These are phyloP conservation scores for Ormyrus nitidulus DNA, from an alignment of 2,888 invertebrate species.

Conservation along the genomic window DNA sequence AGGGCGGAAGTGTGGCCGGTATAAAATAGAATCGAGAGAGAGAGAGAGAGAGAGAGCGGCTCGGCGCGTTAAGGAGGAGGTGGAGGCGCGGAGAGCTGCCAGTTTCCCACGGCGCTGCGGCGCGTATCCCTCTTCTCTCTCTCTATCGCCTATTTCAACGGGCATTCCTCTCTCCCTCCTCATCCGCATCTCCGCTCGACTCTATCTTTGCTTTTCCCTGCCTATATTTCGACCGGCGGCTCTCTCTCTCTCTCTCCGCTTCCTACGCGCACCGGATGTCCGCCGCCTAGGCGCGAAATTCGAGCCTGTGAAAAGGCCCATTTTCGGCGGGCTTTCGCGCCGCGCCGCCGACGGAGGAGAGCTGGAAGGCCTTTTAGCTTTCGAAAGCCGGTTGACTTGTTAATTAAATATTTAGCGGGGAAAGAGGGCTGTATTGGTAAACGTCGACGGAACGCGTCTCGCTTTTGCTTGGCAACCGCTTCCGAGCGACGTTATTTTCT, in stretches of 20 bases:
- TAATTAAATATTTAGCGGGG: no score
- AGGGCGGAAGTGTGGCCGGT: slow-evolving; percentile 55
- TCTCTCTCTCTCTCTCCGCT: slow-evolving; percentile 25
- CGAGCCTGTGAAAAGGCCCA: slow-evolving; percentile 41
- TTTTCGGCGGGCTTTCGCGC: slow-evolving; percentile 36
- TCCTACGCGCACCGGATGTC: slow-evolving; percentile 58
- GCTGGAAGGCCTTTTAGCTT: no score
- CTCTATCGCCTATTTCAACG: slow-evolving; percentile 34
- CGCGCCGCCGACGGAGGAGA: not conserved
- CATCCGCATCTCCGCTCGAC: not conserved
- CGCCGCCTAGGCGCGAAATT: slow-evolving; percentile 59
- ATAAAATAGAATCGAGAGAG: slow-evolving; percentile 55
- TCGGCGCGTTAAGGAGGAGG: slow-evolving; percentile 47
- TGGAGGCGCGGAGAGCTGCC: slow-evolving; percentile 36
- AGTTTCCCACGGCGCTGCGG: slow-evolving; percentile 42
- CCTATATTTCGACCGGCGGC: not conserved
- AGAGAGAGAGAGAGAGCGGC: slow-evolving; percentile 36
- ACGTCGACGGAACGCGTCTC: no score
- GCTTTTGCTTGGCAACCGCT: no score
- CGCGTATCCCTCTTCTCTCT: slow-evolving; percentile 40
- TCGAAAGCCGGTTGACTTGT: no score
- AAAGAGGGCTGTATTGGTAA: no score
- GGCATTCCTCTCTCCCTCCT: slow-evolving; percentile 14
- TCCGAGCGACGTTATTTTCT: no score
- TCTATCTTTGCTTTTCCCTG: slow-evolving; percentile 29